Evolutionary conservation across 2,797 vertebrate genomes (phyloP).

Genomic region (Linurgus olivaceus): DNA sequence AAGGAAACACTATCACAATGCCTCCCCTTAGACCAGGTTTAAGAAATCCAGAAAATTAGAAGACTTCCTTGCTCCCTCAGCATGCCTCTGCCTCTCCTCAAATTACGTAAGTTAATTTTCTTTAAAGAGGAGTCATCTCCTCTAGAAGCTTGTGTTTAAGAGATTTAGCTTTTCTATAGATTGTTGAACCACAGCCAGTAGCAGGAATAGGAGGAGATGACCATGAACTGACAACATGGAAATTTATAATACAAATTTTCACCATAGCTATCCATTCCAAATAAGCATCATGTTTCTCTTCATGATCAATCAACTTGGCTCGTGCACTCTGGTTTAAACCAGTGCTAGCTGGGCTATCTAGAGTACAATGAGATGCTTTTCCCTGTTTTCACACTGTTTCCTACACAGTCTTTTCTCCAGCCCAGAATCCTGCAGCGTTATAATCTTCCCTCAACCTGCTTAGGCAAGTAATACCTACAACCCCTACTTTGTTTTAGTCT

Average conservation of each 20-base stretch:
- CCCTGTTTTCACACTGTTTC: not conserved
- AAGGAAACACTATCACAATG: conserved; percentile 11
- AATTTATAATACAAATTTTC: not conserved
- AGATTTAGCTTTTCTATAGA: conserved; percentile 21
- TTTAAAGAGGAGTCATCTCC: conserved; percentile 14
- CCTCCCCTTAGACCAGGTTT: conserved; percentile 4
- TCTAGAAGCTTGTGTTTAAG: conserved; percentile 38
- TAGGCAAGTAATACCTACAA: not conserved
- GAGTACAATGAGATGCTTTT: not conserved
- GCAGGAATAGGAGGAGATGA: not conserved
- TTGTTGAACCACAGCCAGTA: not conserved
- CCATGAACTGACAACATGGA: not conserved
- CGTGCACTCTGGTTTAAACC: not conserved
- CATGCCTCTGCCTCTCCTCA: not conserved
- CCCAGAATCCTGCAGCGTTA: not conserved
- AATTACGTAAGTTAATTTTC: conserved; percentile 12
- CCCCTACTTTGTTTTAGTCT: not conserved
- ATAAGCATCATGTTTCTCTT: not conserved
- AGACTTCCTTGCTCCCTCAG: conserved; percentile 5
- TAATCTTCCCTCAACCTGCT: not conserved
- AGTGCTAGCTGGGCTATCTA: not conserved
- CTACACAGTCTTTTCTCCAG: not conserved
- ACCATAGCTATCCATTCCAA: not conserved
- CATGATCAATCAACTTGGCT: not conserved
- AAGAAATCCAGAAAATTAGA: conserved; percentile 39